phyloP scores from a whole-genome alignment of 2,888 invertebrate species.

The Acleris cristana region DNA sequence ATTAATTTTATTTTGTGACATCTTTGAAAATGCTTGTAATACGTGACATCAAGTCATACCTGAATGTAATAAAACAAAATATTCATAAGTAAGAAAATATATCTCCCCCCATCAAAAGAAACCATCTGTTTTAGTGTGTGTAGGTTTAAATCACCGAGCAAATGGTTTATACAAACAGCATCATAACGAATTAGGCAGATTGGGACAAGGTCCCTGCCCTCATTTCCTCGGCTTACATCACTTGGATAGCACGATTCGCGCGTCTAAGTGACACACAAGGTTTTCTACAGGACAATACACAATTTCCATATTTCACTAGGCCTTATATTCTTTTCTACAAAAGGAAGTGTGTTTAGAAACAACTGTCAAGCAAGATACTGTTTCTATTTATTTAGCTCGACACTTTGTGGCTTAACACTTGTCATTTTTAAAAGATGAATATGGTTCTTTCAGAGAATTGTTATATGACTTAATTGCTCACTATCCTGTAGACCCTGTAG shows the following conservation, averaged over 20 bases:
- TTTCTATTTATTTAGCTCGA: not conserved
- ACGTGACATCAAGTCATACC: no score
- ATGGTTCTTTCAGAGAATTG: not conserved
- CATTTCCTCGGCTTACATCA: slow-evolving; percentile 36
- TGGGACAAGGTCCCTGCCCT: slow-evolving; percentile 37
- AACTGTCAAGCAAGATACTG: not conserved
- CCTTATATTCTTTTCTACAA: not conserved
- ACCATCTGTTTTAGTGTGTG: slow-evolving; percentile 18
- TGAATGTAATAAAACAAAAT: no score
- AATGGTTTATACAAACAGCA: slow-evolving; percentile 28
- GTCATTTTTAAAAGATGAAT: not conserved
- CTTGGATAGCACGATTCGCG: slow-evolving; percentile 33
- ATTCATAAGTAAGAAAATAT: slow-evolving; percentile 1
- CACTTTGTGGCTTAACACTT: not conserved
- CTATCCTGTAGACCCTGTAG: no score
- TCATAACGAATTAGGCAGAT: slow-evolving; percentile 36
- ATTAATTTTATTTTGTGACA: no score
- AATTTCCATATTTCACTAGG: slow-evolving; percentile 7
- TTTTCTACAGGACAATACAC: slow-evolving; percentile 27
- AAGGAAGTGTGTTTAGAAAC: no score
- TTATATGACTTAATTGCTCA: not conserved
- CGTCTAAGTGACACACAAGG: slow-evolving; percentile 33
- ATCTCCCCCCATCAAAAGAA: slow-evolving; percentile 9
- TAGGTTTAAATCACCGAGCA: slow-evolving; percentile 27
- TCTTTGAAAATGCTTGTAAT: no score